phyloP scores from a whole-genome alignment of 2,113 vertebrate genomes.

The Melanerpes formicivorus region DNA sequence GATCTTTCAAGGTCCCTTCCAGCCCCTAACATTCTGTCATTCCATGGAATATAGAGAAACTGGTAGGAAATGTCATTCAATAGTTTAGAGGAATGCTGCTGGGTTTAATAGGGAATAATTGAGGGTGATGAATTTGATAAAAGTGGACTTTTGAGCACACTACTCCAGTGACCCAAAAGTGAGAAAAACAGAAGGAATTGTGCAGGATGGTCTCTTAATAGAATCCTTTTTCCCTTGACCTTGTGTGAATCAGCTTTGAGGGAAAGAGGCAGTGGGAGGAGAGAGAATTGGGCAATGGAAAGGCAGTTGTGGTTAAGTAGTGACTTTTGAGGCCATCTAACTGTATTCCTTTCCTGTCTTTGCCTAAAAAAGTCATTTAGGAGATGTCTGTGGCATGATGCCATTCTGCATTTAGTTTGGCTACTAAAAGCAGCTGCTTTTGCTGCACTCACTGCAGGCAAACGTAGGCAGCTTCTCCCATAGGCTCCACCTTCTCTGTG shows the following conservation, averaged over 20 bases:
- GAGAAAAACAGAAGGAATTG: neutral
- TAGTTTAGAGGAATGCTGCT: neutral
- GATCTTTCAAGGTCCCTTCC: too few species aligned
- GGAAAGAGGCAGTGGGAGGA: neutral
- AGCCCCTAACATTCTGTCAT: too few species aligned
- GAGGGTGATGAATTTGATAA: neutral
- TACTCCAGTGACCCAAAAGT: neutral
- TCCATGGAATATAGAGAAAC: neutral
- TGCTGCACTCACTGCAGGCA: neutral
- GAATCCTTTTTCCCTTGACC: neutral
- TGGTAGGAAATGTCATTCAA: neutral
- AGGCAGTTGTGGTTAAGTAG: conserved; percentile 7
- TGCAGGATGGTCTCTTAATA: neutral
- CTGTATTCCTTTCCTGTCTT: neutral
- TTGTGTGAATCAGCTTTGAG: neutral
- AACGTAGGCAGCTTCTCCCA: neutral
- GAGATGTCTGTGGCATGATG: neutral
- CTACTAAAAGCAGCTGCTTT: neutral
- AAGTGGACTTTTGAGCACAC: neutral
- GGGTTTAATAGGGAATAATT: neutral
- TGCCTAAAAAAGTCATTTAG: conserved; percentile 8
- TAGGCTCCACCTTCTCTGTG: neutral
- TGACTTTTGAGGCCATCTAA: conserved; percentile 22
- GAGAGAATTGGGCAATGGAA: neutral
- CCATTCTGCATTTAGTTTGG: neutral